Evolutionary conservation across 2,888 invertebrate genomes (phyloP).

Genomic region (Erebia palarica): DNA sequence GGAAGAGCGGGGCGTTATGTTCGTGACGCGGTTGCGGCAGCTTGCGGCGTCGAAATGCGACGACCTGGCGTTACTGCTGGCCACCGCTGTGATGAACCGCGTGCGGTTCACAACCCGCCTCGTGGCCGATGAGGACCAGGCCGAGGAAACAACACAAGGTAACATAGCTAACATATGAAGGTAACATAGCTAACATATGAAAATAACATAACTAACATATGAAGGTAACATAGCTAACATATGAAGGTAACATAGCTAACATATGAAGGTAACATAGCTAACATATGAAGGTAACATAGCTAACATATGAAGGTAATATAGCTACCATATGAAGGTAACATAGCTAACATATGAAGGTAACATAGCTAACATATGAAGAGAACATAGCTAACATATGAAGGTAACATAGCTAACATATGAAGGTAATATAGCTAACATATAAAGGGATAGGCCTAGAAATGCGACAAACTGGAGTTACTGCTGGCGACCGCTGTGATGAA

Average conservation of each 20-base stretch:
- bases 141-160: conserved; percentile 47
- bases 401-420: conserved; percentile 4
- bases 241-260: too few relatives aligned
- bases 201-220: too few relatives aligned
- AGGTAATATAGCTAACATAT: conserved; percentile 37
- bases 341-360: too few relatives aligned
- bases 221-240: too few relatives aligned
- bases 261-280: too few relatives aligned
- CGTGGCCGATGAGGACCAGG: conserved; percentile 46
- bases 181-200: too few relatives aligned
- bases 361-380: too few relatives aligned
- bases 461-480: conserved; percentile 83
- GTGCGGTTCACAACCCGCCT: conserved; percentile 52
- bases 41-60: conserved; percentile 83
- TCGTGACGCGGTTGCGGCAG: conserved; percentile 83
- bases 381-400: too few relatives aligned
- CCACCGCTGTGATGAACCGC: conserved; percentile 80
- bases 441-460: conserved; percentile 79
- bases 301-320: too few relatives aligned
- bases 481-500: conserved; percentile 82
- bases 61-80: conserved; percentile 83
- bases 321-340: too few relatives aligned
- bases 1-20: conserved; percentile 82
- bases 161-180: too few relatives aligned
- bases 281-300: too few relatives aligned